Evolutionary conservation across 2,797 vertebrate species (phyloP), one percentile per base, ranked within the genome.

Genomic region (Parotocinclus haroldoi): DNA sequence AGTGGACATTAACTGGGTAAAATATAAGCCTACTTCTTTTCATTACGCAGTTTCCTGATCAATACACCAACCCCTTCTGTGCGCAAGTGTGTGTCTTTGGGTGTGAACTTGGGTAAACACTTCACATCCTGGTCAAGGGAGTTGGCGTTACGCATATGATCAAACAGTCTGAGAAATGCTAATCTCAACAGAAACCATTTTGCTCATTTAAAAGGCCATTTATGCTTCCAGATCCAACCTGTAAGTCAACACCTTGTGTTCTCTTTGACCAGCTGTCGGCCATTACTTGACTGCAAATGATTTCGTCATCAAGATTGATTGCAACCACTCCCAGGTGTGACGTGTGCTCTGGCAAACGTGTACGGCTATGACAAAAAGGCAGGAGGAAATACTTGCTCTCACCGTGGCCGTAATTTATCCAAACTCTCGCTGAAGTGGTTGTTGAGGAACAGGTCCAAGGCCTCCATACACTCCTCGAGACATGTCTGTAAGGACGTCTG

Each of bases 341-440:
- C 44, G 39, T 3, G 38, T 10, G 7, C 3, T 42, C 8, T 42
- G 1, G 10, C 9, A 11, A 9, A 42, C 1, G 19, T 12, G 39
- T 51, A 45, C 17, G 7, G 40, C 5, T 49, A 40, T 27, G 27
- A 37, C 9, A 9, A 19, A 16, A 14, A 37, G 51, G 36, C 19
- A 46, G 10, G n/a, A 0, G 39, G 16, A 7, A 49, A 6, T n/a
- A 49, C 42, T 37, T 17, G 51, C 18, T 2, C 77, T 83, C 81
- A 94, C 92, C 89, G 85, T 62, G 91, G 91, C 42, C 72, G 84
- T 63, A 93, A 87, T 76, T 73, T 87, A 45, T 92, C 90, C 78
- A 93, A 81, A 76, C 91, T 92, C 84, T 93, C 90, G 0, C 39
- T 87, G 81, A 94, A 94, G 76, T 85, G 88, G 83, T 94, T 93